Base-by-base conservation (phyloP, 2,113 vertebrate genomes). In the Python bivittatus region DNA sequence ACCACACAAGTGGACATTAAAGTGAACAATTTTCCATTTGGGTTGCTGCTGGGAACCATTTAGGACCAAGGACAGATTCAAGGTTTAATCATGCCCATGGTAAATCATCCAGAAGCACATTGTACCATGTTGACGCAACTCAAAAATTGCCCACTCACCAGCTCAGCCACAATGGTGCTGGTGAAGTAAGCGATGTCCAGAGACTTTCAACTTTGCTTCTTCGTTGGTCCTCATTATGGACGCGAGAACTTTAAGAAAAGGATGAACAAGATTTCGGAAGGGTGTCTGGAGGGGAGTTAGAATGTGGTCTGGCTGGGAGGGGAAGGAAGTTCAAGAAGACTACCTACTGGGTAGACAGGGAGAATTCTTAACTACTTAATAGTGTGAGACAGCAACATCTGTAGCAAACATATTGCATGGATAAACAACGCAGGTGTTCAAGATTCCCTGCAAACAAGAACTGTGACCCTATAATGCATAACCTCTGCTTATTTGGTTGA, bases 1-100 rank as follows among this genome's bases (percentile, higher is more conserved):
- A 95, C 97, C 98, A 97, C 97, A 97, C 95, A 96, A 85, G 54
- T 96, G 97, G 97, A 97, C 96, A 95, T 97, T 97, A 96, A 96
- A 96, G 96, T 97, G 96, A 48, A 96, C 97, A 97, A 96, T 96
- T 97, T 97, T 95, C 57, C 88, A 91, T 93, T 57, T 89, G 92
- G 64, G 88, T 91, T 93, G 94, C 92, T 96, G 97, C 97, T 93
- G 88, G 95, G 94, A 97, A 96, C 33, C 61, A 91, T 91, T 93
- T 53, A 79, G 96, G 96, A 91, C 91, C 92, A 72, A 93, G 90
- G 94, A 95, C 94, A 96, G 91, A 96, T 94, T 96, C 95, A 94
- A 94, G 94, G 72, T 91, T 97, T 97, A 96, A 97, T 97, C 97
- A 97, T 91, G 93, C 96, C 91, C 93, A 94, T 91, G 54, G 94